phyloP scores from a whole-genome alignment of 35 echinoderm and acorn worm species.

The Stichopus chloronotus region DNA sequence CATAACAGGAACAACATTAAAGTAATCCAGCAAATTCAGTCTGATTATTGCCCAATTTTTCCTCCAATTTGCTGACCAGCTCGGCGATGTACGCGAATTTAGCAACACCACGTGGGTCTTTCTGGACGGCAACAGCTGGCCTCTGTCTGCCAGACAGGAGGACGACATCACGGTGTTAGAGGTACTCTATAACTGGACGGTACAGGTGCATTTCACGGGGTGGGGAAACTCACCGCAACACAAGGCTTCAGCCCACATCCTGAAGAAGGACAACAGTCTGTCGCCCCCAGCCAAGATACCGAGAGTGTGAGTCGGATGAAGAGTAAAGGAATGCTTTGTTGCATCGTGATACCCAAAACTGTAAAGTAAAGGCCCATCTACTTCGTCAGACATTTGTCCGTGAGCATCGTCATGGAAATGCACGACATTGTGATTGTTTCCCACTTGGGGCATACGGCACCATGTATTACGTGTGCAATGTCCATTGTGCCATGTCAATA shows the following conservation, averaged over 20 bases:
- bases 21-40: too few species aligned
- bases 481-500: too few species aligned
- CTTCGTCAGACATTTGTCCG: too few species aligned
- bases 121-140: slow-evolving; percentile 91
- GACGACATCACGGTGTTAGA: slow-evolving; percentile 78
- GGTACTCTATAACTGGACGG: slow-evolving; percentile 65
- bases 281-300: slow-evolving; percentile 70
- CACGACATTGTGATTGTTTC: too few species aligned
- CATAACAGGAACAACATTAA: too few species aligned
- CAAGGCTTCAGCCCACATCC: background rate
- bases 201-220: slow-evolving; percentile 58
- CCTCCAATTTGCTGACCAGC: background rate
- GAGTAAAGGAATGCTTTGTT: too few species aligned
- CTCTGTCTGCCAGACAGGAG: slow-evolving; percentile 79
- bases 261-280: slow-evolving; percentile 26
- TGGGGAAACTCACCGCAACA: background rate
- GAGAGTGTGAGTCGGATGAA: slow-evolving; percentile 48
- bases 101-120: slow-evolving; percentile 63
- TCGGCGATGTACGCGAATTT: slow-evolving; percentile 31
- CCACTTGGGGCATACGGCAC: too few species aligned
- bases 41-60: too few species aligned
- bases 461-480: too few species aligned
- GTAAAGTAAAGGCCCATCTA: too few species aligned
- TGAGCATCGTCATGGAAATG: too few species aligned
- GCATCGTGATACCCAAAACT: too few species aligned